Evolutionary conservation across 2,113 vertebrate species (phyloP).

Genomic region (Zosterops lateralis): DNA sequence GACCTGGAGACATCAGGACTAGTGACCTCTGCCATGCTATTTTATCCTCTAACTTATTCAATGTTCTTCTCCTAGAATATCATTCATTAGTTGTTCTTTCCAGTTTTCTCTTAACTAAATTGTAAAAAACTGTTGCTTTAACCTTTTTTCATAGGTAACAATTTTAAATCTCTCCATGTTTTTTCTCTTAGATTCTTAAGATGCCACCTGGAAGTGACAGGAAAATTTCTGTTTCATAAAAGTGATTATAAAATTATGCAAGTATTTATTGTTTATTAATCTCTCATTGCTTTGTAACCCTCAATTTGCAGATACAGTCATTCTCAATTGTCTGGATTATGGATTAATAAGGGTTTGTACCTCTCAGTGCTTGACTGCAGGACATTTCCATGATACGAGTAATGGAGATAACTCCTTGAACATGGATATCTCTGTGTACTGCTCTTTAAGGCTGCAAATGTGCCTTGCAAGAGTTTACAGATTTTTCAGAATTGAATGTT

Average conservation of each 20-base stretch:
- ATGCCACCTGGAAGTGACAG: not conserved
- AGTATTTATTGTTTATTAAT: not conserved
- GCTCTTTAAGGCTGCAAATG: not conserved
- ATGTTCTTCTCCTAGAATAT: not conserved
- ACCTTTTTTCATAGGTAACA: not conserved
- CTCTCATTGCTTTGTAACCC: not conserved
- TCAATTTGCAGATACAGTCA: not conserved
- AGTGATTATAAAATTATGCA: not conserved
- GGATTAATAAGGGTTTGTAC: not conserved
- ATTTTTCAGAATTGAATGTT: not conserved
- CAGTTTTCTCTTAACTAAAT: not conserved
- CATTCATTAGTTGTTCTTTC: not conserved
- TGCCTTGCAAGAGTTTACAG: not conserved
- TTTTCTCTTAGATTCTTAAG: not conserved
- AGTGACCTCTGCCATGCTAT: not conserved
- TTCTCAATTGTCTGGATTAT: not conserved
- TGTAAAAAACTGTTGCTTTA: not conserved
- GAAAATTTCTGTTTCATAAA: not conserved
- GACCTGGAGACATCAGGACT: not conserved
- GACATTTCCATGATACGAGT: not conserved
- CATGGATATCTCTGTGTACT: not conserved
- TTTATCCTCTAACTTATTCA: not conserved
- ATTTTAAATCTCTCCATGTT: not conserved
- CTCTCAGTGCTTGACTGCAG: not conserved
- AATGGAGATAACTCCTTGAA: not conserved